Evolutionary conservation across 2,888 invertebrate species (phyloP).

Genomic region (Reticulitermes lucifugus): DNA sequence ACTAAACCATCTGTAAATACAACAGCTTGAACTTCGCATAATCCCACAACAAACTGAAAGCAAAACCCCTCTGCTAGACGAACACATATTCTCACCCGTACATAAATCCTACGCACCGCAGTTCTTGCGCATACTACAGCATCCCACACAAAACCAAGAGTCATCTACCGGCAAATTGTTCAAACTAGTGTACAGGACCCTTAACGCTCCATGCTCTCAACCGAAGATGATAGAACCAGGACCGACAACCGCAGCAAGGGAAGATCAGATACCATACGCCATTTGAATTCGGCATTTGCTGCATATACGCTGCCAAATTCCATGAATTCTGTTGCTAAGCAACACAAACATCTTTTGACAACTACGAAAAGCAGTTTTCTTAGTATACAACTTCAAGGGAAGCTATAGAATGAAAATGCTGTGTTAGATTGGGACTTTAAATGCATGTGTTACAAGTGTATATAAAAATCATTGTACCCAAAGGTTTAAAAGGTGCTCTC

Average conservation of each 20-base stretch:
- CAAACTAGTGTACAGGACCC: background rate
- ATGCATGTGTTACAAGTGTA: too few relatives aligned
- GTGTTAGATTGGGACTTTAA: too few relatives aligned
- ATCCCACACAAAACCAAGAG: background rate
- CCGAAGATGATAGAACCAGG: background rate
- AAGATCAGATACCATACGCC: background rate
- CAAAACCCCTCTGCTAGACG: background rate
- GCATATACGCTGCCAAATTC: background rate
- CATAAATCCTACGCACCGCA: background rate
- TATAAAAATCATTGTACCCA: too few relatives aligned
- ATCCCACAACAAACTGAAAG: background rate
- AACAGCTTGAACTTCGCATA: background rate
- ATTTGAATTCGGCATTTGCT: background rate
- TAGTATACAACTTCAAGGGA: background rate
- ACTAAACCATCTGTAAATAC: background rate
- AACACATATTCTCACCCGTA: background rate
- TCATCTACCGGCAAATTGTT: background rate
- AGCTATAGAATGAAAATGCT: too few relatives aligned
- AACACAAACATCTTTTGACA: background rate
- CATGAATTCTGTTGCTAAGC: background rate
- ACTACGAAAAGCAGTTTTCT: too few relatives aligned
- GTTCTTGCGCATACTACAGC: constrained; percentile 2
- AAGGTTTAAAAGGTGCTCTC: background rate
- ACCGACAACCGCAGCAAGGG: background rate
- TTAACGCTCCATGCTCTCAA: background rate